Conservation (phyloP, 2,797 vertebrate genomes). For the Halcyon badia region DNA sequence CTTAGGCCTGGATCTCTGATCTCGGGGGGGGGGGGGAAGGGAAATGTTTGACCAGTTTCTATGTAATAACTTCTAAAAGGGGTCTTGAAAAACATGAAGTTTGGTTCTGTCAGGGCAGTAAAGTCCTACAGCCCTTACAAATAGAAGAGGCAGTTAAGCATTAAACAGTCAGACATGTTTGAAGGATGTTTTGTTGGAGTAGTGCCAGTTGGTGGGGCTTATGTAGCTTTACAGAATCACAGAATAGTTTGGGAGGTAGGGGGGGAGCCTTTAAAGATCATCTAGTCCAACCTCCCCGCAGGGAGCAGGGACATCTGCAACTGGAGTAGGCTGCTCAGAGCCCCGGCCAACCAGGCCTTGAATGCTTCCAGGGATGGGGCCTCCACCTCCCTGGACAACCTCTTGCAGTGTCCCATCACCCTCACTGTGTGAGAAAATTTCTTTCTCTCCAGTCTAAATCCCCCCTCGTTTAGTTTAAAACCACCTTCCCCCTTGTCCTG, state of each 20-base stretch:
- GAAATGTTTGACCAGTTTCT: not conserved
- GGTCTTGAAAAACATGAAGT: accelerated
- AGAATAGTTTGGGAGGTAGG: not conserved
- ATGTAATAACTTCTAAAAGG: too few species aligned
- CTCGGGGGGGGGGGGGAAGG: not conserved
- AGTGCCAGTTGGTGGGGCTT: accelerated
- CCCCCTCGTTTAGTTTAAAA: not conserved
- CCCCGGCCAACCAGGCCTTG: not conserved
- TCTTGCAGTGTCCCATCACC: not conserved
- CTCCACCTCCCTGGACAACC: not conserved
- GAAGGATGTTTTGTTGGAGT: accelerated
- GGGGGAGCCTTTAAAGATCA: not conserved
- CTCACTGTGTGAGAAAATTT: not conserved
- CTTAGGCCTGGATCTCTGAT: too few species aligned
- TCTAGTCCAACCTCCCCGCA: not conserved
- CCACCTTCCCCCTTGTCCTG: not conserved
- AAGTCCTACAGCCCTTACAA: not conserved
- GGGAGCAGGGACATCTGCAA: not conserved
- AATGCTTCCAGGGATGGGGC: not conserved
- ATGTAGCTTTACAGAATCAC: not conserved
- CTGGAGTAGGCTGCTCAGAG: not conserved
- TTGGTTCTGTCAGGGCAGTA: accelerated
- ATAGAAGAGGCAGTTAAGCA: accelerated
- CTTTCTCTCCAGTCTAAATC: not conserved
- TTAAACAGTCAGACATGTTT: accelerated